Evolutionary conservation across 23 tunicate genomes (phyloP), one percentile per base, ranked within the genome.

Genomic region (Ciona savignyi): DNA sequence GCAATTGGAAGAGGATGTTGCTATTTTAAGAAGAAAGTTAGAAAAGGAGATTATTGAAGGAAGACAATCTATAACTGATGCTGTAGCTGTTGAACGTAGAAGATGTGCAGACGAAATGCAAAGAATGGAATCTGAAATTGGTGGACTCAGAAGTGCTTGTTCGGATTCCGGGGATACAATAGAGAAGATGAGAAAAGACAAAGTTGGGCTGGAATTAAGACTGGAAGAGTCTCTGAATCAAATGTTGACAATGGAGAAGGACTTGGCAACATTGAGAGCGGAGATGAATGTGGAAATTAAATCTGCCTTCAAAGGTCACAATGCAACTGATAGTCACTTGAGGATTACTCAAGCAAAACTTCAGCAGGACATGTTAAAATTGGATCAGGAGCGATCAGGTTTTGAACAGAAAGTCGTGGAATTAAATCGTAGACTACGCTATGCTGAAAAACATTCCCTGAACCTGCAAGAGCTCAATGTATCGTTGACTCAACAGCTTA

Each of bases 201-300:
- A 82, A 51, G 27, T 22, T 3, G 15, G 28, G 23, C 24, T 82
- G 33, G 29, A 66, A 3, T 22, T 70, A 25, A 85, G 78, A 34
- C 49, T 88, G 21, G 87, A 88, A 3, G 84, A 88, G 67, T 77
- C 84, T 15, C 49, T 82, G 63, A 27, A 49, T 1, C 87, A 88
- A 70, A 32, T 88, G 1, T 32, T 88, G 22, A 34, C 32, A 2
- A 68, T 56, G 22, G 86, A 88, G 25, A 80, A 82, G 60, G 87
- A 88, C 20, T 29, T 77, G 28, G 86, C 84, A 11, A 61, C 60
- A 51, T 49, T 88, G 77, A 72, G 75, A 35, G 66, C 84, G 11
- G 96, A 88, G 70, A 70, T 88, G 19, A 66, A 88, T 42, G 70
- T 70, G 30, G 87, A 88, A 73, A 82, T 88, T 25, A 71, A 80